Percentiles rank a stretch among this genome's conserved stretches.
phyloP scores from a whole-genome alignment of 2,888 invertebrate species.

The Agelastica alni region DNA sequence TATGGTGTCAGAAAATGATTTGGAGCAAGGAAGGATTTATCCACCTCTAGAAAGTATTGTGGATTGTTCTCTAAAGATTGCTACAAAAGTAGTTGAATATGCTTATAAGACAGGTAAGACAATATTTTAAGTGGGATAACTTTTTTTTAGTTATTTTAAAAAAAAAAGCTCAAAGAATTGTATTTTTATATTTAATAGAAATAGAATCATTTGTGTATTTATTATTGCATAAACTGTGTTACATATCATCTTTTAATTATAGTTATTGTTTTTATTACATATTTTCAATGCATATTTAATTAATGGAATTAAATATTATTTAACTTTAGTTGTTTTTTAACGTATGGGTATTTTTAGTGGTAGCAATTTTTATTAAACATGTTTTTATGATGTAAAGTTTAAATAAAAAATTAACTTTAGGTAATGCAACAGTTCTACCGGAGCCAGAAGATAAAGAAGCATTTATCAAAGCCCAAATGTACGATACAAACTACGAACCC shows the following conservation, averaged over 20 bases:
- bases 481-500: slow-evolving; percentile 70
- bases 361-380: not conserved
- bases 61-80: slow-evolving; percentile 86
- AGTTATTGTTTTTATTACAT: too few species aligned
- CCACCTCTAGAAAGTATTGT: slow-evolving; percentile 85
- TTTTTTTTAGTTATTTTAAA: too few species aligned
- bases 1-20: slow-evolving; percentile 78
- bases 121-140: too few species aligned
- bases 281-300: too few species aligned
- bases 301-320: too few species aligned
- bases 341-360: too few species aligned
- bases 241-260: too few species aligned
- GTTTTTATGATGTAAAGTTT: not conserved
- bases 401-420: slow-evolving; percentile 55
- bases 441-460: slow-evolving; percentile 73
- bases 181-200: too few species aligned
- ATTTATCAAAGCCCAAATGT: slow-evolving; percentile 81
- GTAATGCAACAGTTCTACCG: slow-evolving; percentile 76
- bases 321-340: too few species aligned
- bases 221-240: too few species aligned
- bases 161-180: too few species aligned
- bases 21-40: slow-evolving; percentile 86
- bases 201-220: too few species aligned
- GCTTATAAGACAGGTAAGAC: slow-evolving; percentile 75
- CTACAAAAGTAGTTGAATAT: slow-evolving; percentile 77